Evolutionary conservation across 2,888 invertebrate species (phyloP), one percentile per base, ranked within the genome.

Genomic region (Sisyra nigra): DNA sequence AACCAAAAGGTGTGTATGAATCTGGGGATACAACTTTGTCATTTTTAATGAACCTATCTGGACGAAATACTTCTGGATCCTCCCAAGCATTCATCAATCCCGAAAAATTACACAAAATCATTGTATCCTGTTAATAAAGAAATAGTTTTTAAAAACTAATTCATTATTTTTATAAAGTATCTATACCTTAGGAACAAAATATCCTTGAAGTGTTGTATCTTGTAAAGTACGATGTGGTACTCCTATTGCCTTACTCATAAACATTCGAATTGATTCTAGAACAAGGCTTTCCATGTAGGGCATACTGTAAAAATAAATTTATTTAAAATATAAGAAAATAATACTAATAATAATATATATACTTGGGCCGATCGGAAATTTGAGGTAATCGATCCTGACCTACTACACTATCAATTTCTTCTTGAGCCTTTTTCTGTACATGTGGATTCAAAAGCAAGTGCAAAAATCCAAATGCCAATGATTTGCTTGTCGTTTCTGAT

Each of bases 401-500:
- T 19, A 87, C 66, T 0, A 84, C 74, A 44, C 67, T 60, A 53
- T 85, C 86, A 38, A 88, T 80, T 63, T 88, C 87, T 42, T 73
- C 72, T 51, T 80, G 84, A 0, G 82, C 83, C 53, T 76, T 80
- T 49, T 60, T 69, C 54, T 87, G 86, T 0, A 86, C 74, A 2
- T 76, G 69, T 14, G 78, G 82, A 52, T 80, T 71, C 13, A 79
- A 63, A 4, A 84, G 69, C 51, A 88, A 57, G 54, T 84, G 79
- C 49, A 84, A 67, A 51, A 87, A 82, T 45, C 78, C 74, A 54
- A 86, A 86, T 19, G 80, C 76, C 53, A 87, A 64, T 29, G 79
- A 76, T 57, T 87, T 86, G 41, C 76, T 79, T 0, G 87, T 86
- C 0, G 88, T 88, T 62, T 88, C 88, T 0, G 86, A 82, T 1